A percentile compares a stretch with the other conserved stretches of the same genome.
These are phyloP conservation scores for Taenioides sp. DNA, from an alignment of 2,797 vertebrate species.

Conservation along the genomic window DNA sequence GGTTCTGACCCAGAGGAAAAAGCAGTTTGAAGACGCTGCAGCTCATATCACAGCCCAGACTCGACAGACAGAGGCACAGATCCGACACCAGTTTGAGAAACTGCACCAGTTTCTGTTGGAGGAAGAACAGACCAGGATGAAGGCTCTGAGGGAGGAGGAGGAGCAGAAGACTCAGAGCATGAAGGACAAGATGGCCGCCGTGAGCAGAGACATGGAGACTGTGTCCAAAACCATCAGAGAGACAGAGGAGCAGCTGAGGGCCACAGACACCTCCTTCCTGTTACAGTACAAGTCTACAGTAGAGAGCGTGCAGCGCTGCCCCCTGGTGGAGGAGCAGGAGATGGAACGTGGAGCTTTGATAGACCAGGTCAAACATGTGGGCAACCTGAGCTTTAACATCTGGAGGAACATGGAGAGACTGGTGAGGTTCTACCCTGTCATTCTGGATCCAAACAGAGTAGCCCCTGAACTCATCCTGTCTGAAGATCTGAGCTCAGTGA, in stretches of 20 bases:
- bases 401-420: constrained; percentile 37
- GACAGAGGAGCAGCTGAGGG: constrained; percentile 19
- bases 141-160: constrained; percentile 20
- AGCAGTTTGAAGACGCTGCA: not conserved
- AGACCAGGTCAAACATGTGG: constrained; percentile 40
- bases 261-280: constrained; percentile 17
- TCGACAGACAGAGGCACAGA: not conserved
- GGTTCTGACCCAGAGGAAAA: not conserved
- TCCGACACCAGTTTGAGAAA: constrained; percentile 4
- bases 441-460: constrained; percentile 47
- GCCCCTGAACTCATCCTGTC: constrained; percentile 12
- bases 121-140: constrained; percentile 25
- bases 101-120: constrained; percentile 11
- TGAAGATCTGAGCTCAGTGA: constrained; percentile 31
- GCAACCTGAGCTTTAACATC: constrained; percentile 48
- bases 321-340: not conserved
- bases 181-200: constrained; percentile 3
- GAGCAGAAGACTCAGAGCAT: constrained; percentile 9
- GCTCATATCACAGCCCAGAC: constrained; percentile 2
- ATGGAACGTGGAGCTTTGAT: not conserved
- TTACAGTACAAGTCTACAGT: constrained; percentile 7
- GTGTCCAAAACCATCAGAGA: constrained; percentile 9
- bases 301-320: constrained; percentile 11
- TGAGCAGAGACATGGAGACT: constrained; percentile 3
- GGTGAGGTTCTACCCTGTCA: constrained; percentile 41